Base-by-base conservation (phyloP, 2,888 invertebrate species). In the Polydrusus tereticollis region DNA sequence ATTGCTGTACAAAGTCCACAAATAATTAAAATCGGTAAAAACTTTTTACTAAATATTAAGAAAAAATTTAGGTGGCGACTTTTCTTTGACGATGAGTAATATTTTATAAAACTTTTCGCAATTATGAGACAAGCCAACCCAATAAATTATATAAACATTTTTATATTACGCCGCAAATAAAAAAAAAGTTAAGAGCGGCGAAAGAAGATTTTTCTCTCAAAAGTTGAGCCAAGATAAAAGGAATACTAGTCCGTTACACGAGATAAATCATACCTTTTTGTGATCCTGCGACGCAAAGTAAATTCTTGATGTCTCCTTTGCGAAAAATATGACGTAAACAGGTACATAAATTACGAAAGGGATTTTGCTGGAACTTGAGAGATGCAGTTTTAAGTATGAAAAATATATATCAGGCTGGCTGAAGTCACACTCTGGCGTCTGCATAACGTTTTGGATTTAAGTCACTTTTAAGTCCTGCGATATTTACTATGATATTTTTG, bases 261-360 rank as follows among this genome's bases (percentile, higher is more conserved):
- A 20, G n/a, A 60, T 60, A 52, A 68, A 68, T 68, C 68, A 59
- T 47, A 23, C n/a, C 38, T 33, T 29, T 52, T 55, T 60, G 10
- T 20, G 0, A 52, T 36, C 38, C 29, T 57, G 38, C 29, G 65
- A 55, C 55, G 29, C 57, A 45, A 67, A 67, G 66, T 67, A 47
- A 47, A 43, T 58, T n/a, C 62, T 47, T 47, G 16, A 26, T 47
- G 62, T 62, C 62, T 47, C 47, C 33, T 47, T 47, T 29, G 33
- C 20, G 47, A 62, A 62, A 47, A 62, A 62, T 47, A 47, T 62
- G 47, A 33, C 12, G 47, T 47, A 47, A 62, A 62, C 62, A 62
- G 47, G 62, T 47, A 62, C 62, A 62, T 62, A 62, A 62, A 62
- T 62, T 62, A 20, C 1, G 14, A 23, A 33, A 45, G 62, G 7